phyloP scores from a whole-genome alignment of 2,888 invertebrate genomes.

The Acanthosepion lycidas region DNA sequence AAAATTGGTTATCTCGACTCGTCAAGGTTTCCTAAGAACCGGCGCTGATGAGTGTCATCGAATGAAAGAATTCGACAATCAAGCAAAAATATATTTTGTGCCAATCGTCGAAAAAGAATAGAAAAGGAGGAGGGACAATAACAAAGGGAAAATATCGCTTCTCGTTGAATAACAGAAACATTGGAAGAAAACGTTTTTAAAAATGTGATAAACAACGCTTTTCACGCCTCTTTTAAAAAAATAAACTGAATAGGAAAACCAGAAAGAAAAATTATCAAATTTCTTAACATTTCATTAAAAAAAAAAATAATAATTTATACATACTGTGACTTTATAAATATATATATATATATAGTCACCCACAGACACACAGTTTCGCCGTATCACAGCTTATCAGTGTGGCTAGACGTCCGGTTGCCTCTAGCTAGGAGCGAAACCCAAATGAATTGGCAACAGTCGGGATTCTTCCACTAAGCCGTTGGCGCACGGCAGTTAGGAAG shows the following conservation, averaged over 20 bases:
- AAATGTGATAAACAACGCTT: not conserved
- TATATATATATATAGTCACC: no score
- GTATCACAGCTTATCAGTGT: no score
- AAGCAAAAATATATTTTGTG: not conserved
- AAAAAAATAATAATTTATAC: no score
- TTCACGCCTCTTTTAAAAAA: not conserved
- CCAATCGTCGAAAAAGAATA: not conserved
- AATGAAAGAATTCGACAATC: not conserved
- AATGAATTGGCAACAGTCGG: no score
- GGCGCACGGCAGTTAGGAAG: no score
- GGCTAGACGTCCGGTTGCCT: no score
- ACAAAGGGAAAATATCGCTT: not conserved
- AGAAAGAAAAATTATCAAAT: not conserved
- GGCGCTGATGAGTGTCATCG: not conserved
- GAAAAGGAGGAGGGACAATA: not conserved
- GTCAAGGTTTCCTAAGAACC: constrained; percentile 20
- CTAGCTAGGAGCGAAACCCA: no score
- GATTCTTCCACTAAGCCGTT: no score
- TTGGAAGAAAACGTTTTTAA: not conserved
- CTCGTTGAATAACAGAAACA: not conserved
- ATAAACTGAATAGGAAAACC: not conserved
- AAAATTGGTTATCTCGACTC: constrained; percentile 11
- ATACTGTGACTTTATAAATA: no score
- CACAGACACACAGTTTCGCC: no score
- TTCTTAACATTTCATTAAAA: no score